Conservation (phyloP, 64 coral and sea anemone genomes). For the Exaiptasia diaphana region DNA sequence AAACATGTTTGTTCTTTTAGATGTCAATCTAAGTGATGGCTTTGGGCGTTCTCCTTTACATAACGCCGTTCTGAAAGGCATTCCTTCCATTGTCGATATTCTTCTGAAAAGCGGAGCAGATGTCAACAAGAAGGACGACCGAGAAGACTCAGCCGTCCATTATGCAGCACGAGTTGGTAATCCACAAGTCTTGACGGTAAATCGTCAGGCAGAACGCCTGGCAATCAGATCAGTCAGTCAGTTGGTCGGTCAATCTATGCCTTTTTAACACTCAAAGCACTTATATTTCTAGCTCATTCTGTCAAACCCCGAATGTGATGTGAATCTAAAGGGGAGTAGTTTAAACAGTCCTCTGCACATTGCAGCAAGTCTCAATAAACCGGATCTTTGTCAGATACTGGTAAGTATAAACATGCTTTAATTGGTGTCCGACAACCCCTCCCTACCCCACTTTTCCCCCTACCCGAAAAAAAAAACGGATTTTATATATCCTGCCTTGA, state of each 20-base stretch:
- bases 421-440: no score
- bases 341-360: not conserved
- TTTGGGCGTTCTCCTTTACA: conserved; percentile 30
- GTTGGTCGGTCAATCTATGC: no score
- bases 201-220: no score
- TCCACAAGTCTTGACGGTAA: not conserved
- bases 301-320: not conserved
- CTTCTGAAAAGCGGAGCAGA: conserved; percentile 35
- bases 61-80: conserved; percentile 32
- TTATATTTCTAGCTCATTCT: not conserved
- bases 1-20: no score
- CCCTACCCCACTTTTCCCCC: no score
- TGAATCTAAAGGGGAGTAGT: not conserved
- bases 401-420: no score
- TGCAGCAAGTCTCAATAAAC: not conserved
- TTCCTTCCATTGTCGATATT: conserved; percentile 23
- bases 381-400: not conserved
- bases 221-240: no score
- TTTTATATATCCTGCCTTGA: no score
- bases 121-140: conserved; percentile 18
- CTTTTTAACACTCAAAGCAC: no score
- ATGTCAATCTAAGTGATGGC: conserved; percentile 34
- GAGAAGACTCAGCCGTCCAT: conserved; percentile 41
- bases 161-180: conserved; percentile 34
- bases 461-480: no score